A percentile compares a stretch with the other conserved stretches of the same genome.
phyloP scores from a whole-genome alignment of 2,797 vertebrate genomes.

The Cirrhinus molitorella region DNA sequence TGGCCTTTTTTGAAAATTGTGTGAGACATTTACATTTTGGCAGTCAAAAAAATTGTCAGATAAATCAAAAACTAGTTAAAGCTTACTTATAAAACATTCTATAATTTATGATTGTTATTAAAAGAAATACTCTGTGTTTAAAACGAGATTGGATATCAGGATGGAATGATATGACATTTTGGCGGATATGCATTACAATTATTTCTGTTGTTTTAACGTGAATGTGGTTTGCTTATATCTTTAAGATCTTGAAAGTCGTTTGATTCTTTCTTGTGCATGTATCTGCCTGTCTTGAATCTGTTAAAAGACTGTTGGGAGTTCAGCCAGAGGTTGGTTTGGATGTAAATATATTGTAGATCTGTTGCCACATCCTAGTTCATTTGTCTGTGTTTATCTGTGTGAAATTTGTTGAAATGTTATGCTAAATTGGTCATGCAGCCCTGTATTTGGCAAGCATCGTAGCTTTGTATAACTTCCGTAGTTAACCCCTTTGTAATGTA shows the following conservation, averaged over 20 bases:
- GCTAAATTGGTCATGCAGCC: background rate
- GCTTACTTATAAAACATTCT: background rate
- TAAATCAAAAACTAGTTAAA: background rate
- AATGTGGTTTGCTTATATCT: background rate
- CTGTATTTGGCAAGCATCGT: background rate
- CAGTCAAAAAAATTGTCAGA: background rate
- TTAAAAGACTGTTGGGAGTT: constrained; percentile 19
- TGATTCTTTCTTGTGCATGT: constrained; percentile 33
- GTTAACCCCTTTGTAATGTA: background rate
- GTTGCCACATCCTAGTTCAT: background rate
- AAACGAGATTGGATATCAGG: background rate
- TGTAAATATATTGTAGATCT: constrained; percentile 19
- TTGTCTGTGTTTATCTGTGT: background rate
- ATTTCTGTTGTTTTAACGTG: background rate
- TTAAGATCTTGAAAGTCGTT: background rate
- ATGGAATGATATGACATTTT: background rate
- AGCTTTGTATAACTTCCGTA: background rate
- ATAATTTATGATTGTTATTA: background rate
- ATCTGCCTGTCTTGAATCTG: constrained; percentile 26
- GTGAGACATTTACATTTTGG: background rate
- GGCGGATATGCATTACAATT: background rate
- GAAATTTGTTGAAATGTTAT: background rate
- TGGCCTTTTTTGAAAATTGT: background rate
- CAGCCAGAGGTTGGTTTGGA: constrained; percentile 21
- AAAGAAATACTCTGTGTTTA: background rate